A percentile compares a stretch with the other conserved stretches of the same genome.
phyloP scores from a whole-genome alignment of 2,113 vertebrate species.

The Alaudala cheleensis region DNA sequence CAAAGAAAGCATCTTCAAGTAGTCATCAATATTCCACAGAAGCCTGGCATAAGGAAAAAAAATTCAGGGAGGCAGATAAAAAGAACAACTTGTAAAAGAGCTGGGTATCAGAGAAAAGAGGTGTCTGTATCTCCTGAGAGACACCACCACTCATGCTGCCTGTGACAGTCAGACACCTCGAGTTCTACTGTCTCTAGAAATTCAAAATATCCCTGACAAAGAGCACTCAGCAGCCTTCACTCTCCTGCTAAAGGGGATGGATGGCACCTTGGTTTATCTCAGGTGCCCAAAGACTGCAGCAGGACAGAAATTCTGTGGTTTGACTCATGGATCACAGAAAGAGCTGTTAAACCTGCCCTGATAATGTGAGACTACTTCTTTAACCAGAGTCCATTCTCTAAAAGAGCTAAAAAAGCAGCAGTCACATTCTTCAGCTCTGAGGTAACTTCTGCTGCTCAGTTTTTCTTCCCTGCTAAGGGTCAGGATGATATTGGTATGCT shows the following conservation, averaged over 20 bases:
- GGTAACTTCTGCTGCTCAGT: background rate
- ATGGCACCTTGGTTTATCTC: background rate
- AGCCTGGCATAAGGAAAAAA: background rate
- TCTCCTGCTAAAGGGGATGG: background rate
- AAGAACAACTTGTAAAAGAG: background rate
- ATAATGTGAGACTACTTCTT: background rate
- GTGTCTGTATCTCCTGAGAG: background rate
- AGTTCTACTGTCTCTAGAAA: background rate
- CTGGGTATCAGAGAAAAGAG: background rate
- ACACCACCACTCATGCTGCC: background rate
- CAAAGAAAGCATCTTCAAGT: background rate
- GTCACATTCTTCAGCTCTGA: background rate
- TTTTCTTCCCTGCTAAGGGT: background rate
- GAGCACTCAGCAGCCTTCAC: background rate
- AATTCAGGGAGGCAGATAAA: background rate
- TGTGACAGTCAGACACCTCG: background rate
- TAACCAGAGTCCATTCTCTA: background rate
- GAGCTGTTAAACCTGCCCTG: background rate
- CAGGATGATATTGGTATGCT: background rate
- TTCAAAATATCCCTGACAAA: background rate
- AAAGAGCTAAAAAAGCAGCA: background rate
- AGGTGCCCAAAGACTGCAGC: background rate
- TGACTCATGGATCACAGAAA: background rate
- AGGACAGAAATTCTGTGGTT: background rate
- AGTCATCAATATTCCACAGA: slow-evolving; percentile 13